Conservation (phyloP, 2,888 invertebrate genomes). For the Amphiduros pacificus region DNA sequence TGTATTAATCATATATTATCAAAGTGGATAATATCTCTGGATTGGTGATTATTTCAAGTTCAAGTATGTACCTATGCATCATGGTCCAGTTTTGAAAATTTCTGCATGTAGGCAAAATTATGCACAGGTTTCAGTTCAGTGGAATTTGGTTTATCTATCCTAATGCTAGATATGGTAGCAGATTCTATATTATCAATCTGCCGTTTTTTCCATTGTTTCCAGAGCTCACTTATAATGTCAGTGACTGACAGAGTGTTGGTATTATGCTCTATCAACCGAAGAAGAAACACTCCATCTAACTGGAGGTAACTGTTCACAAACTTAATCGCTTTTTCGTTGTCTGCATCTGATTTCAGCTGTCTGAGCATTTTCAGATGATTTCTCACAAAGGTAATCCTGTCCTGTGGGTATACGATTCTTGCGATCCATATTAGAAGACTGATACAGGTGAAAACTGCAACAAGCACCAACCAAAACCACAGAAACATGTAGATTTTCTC, state of each 20-base stretch:
- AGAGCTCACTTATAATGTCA: slow-evolving; percentile 27
- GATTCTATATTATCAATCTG: too few relatives aligned
- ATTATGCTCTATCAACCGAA: slow-evolving; percentile 32
- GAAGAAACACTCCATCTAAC: slow-evolving; percentile 32
- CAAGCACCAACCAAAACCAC: slow-evolving; percentile 28
- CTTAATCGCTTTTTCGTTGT: neutral
- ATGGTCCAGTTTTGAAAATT: too few relatives aligned
- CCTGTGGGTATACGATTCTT: slow-evolving; percentile 6
- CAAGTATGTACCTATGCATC: too few relatives aligned
- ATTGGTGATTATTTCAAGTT: too few relatives aligned
- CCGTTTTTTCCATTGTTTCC: slow-evolving; percentile 29
- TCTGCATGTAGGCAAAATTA: too few relatives aligned
- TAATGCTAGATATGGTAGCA: too few relatives aligned
- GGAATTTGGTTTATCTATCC: too few relatives aligned
- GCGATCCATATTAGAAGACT: slow-evolving; percentile 23
- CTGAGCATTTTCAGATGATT: slow-evolving; percentile 7
- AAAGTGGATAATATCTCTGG: too few relatives aligned
- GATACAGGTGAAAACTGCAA: slow-evolving; percentile 19
- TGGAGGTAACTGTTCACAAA: slow-evolving; percentile 28
- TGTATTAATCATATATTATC: too few relatives aligned
- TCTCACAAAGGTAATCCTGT: slow-evolving; percentile 15
- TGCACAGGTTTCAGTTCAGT: too few relatives aligned
- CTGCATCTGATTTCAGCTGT: neutral
- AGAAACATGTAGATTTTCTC: slow-evolving; percentile 33
- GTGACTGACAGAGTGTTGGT: slow-evolving; percentile 31